Evolutionary conservation across 2,113 vertebrate species (phyloP), one percentile per base, ranked within the genome.

Genomic region (Callaeas wilsoni): DNA sequence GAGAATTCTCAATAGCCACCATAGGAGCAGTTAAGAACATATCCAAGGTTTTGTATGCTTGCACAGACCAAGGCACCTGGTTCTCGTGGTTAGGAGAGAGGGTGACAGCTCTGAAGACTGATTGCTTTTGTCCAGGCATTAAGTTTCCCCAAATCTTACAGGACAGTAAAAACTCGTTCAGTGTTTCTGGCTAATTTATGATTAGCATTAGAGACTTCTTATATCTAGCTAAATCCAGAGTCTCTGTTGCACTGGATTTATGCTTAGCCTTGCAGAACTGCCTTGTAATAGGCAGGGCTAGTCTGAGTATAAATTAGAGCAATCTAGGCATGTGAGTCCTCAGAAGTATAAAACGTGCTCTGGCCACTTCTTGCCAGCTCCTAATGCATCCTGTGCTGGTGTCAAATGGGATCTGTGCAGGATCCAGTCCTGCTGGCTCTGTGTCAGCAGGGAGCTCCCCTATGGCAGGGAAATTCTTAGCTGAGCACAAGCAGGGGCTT

Each of bases 261-360:
- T 91, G 59, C 85, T 90, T 80, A 89, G 91, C 70, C 78, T 80
- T 2, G 4, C 76, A 78, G 60, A 94, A 67, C 79, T 83, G 82
- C 42, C 39, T 46, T 22, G 60, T 55, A 3, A 32, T 39, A 91
- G 78, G 75, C 93, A 94, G 75, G 71, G n/a, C 60, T 70, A 46
- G 41, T 41, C 70, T 27, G 71, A 86, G 23, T 84, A 78, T 90
- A 96, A 94, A 96, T 96, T 81, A 95, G 88, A 89, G 73, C 75
- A 92, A 18, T 86, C 37, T 35, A 81, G 80, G 64, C 69, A 39
- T 70, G 59, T 64, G 75, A 90, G 64, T 39, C 55, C 57, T 96
- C 85, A 82, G 85, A 86, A 95, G 49, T 41, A 74, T 49, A 59
- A 93, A 90, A 93, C 2, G 26, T 93, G 93, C 56, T 95, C 83